phyloP scores from a whole-genome alignment of 2,888 invertebrate genomes.

The Tinea semifulvella region DNA sequence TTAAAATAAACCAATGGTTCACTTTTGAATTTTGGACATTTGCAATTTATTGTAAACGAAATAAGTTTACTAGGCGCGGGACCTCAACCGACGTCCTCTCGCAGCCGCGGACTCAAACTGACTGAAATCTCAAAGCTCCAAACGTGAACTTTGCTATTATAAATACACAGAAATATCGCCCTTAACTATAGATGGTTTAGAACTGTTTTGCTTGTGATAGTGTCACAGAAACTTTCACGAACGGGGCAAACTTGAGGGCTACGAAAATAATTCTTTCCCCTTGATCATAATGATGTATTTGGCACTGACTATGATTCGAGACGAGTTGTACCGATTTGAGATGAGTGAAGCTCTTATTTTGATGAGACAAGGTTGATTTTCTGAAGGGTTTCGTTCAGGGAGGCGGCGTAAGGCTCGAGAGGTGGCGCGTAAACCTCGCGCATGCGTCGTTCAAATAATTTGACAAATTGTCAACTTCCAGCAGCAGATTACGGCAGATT shows the following conservation, averaged over 20 bases:
- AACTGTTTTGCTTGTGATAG: too few relatives aligned
- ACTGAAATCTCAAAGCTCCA: too few relatives aligned
- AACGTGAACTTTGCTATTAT: too few relatives aligned
- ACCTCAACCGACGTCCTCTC: background rate
- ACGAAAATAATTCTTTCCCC: constrained; percentile 54
- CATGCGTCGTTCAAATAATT: constrained; percentile 56
- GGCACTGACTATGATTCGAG: constrained; percentile 47
- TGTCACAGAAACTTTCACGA: too few relatives aligned
- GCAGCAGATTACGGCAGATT: background rate
- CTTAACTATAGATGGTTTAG: too few relatives aligned
- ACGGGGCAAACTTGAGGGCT: constrained; percentile 21
- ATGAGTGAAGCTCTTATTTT: constrained; percentile 39
- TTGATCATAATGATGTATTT: constrained; percentile 59
- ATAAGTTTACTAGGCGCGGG: constrained; percentile 42
- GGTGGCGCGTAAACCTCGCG: constrained; percentile 62
- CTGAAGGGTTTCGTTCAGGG: constrained; percentile 33
- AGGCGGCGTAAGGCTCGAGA: constrained; percentile 64
- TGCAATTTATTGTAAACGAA: constrained; percentile 32
- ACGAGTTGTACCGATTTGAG: constrained; percentile 24
- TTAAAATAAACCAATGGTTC: background rate
- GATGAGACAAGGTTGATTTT: constrained; percentile 46
- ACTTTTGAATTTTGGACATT: background rate
- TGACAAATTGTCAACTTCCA: constrained; percentile 42
- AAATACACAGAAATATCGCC: too few relatives aligned
- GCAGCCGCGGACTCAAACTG: too few relatives aligned